Percentiles rank a stretch among this genome's conserved stretches.
Conservation (phyloP, 2,888 invertebrate species). For the Clusia tigrina region DNA sequence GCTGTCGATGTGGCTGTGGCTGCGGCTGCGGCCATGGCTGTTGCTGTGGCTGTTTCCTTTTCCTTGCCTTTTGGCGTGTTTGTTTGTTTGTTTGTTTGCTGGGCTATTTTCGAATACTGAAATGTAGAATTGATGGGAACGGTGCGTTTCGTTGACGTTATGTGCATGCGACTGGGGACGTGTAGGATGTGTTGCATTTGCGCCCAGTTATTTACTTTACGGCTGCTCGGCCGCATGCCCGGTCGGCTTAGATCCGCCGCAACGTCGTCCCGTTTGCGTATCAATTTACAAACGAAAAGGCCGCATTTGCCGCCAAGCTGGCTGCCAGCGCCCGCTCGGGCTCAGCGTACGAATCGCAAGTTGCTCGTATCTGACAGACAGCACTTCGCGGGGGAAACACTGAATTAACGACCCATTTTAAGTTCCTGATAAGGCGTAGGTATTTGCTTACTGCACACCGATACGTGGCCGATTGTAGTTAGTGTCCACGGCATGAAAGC, state of each 20-base stretch:
- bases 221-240: constrained; percentile 15
- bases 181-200: constrained; percentile 20
- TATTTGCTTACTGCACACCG: constrained; percentile 2
- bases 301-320: constrained; percentile 27
- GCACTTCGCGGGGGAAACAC: not conserved
- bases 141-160: constrained; percentile 18
- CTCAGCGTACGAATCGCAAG: not conserved
- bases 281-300: constrained; percentile 18
- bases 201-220: constrained; percentile 8
- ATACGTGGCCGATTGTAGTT: constrained; percentile 1
- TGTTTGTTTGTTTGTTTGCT: not conserved
- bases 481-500: not conserved
- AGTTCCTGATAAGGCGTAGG: constrained; percentile 10
- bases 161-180: too few relatives aligned
- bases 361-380: not conserved
- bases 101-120: constrained; percentile 4
- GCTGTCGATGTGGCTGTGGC: not conserved
- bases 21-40: too few relatives aligned
- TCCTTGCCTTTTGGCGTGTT: not conserved
- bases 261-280: constrained; percentile 9
- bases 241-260: not conserved
- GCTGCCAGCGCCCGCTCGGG: constrained; percentile 24
- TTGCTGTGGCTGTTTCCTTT: constrained; percentile 1
- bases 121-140: constrained; percentile 17
- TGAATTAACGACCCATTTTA: constrained; percentile 12